Evolutionary conservation across 2,888 invertebrate genomes (phyloP).

Genomic region (Pheosia gnoma): DNA sequence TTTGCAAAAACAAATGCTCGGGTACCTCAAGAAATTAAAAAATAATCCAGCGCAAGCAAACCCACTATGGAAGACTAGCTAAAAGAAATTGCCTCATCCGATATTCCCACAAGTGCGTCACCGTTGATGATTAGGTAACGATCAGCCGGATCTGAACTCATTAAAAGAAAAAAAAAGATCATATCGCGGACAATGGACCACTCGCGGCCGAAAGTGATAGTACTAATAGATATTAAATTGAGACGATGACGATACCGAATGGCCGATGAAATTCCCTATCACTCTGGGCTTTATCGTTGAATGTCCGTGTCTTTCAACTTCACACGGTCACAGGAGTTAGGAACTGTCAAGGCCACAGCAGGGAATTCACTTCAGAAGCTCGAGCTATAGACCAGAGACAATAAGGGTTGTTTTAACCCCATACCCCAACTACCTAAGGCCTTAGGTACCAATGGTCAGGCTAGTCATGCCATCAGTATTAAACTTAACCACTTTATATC

Average conservation of each 20-base stretch:
- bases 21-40: too few relatives aligned
- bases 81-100: slow-evolving; percentile 64
- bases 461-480: too few relatives aligned
- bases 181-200: slow-evolving; percentile 77
- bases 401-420: too few relatives aligned
- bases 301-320: not conserved
- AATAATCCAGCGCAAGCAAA: too few relatives aligned
- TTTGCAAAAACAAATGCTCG: too few relatives aligned
- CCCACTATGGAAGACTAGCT: slow-evolving; percentile 12
- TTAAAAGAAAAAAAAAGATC: slow-evolving; percentile 78
- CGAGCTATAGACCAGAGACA: too few relatives aligned
- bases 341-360: too few relatives aligned
- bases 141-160: slow-evolving; percentile 77
- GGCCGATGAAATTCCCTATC: slow-evolving; percentile 57
- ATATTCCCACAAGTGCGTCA: slow-evolving; percentile 75
- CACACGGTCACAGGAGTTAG: too few relatives aligned
- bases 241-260: slow-evolving; percentile 58
- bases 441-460: too few relatives aligned
- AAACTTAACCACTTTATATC: too few relatives aligned
- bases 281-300: slow-evolving; percentile 26
- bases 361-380: too few relatives aligned
- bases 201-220: slow-evolving; percentile 80
- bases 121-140: slow-evolving; percentile 68
- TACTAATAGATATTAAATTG: slow-evolving; percentile 69
- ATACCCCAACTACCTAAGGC: too few relatives aligned